These are phyloP conservation scores for Idris sp. DNA, from an alignment of 1,140 invertebrate genomes.

Conservation along the genomic window DNA sequence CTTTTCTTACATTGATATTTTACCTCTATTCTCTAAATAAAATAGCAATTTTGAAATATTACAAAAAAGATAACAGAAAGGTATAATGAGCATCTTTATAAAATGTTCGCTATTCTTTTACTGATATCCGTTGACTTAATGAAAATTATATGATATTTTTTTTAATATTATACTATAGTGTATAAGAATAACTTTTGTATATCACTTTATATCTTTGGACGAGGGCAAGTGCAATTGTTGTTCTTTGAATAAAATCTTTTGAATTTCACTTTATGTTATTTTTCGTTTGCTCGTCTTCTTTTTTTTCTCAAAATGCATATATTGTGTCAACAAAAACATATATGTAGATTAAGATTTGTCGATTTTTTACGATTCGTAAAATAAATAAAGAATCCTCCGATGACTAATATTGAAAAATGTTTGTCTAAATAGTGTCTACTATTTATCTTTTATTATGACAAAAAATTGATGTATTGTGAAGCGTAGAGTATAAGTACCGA, in stretches of 20 bases:
- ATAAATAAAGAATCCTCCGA: constrained; percentile 4
- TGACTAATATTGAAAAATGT: constrained; percentile 13
- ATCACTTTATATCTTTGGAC: constrained; percentile 22
- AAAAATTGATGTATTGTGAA: constrained; percentile 38
- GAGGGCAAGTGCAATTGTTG: constrained; percentile 29
- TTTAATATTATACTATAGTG: background rate
- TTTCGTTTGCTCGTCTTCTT: background rate
- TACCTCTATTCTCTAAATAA: constrained; percentile 1
- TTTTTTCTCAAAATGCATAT: constrained; percentile 1
- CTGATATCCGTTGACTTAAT: too few relatives aligned
- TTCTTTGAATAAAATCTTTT: constrained; percentile 10
- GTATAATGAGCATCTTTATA: too few relatives aligned
- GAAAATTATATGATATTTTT: too few relatives aligned
- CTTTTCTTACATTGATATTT: background rate
- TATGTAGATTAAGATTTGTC: too few relatives aligned
- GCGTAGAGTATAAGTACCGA: constrained; percentile 22
- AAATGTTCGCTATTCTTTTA: too few relatives aligned
- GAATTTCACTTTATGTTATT: background rate
- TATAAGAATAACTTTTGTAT: background rate
- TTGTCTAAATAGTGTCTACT: constrained; percentile 33
- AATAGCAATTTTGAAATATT: too few relatives aligned
- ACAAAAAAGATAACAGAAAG: too few relatives aligned
- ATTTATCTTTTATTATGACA: too few relatives aligned
- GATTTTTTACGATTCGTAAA: constrained; percentile 11
- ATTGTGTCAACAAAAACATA: too few relatives aligned